Percentiles rank a stretch among this genome's conserved stretches.
These are phyloP conservation scores for Parnassius smintheus DNA, from an alignment of 2,888 invertebrate species.

Conservation along the genomic window DNA sequence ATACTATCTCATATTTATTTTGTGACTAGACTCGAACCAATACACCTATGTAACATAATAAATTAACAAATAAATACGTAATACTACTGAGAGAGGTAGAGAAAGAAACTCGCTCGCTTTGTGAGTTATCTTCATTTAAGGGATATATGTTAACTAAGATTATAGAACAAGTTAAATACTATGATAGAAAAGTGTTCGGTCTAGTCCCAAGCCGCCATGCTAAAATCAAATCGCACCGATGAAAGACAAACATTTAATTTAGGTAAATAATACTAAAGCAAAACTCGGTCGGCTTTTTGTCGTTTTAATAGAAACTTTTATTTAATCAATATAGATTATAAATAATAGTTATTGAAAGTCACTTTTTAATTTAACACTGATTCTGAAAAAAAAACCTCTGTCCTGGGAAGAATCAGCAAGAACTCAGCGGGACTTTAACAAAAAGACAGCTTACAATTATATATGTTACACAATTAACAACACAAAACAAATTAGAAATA, in stretches of 20 bases:
- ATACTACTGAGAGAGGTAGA: slow-evolving; percentile 2
- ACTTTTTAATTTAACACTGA: no score
- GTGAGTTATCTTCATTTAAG: slow-evolving; percentile 15
- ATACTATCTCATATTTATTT: no score
- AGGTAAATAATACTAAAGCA: slow-evolving; percentile 1
- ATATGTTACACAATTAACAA: no score
- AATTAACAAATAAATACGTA: background rate
- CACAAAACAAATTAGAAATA: no score
- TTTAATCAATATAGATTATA: no score
- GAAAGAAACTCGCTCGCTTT: slow-evolving; percentile 3
- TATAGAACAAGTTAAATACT: slow-evolving; percentile 7
- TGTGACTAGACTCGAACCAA: background rate
- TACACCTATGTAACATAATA: background rate
- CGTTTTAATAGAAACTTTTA: background rate
- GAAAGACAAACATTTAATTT: slow-evolving; percentile 14
- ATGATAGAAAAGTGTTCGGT: slow-evolving; percentile 12
- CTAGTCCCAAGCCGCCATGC: slow-evolving; percentile 19
- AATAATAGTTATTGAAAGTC: no score
- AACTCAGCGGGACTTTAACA: no score
- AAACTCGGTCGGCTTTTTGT: slow-evolving; percentile 10
- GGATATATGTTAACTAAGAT: background rate
- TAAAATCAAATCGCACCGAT: slow-evolving; percentile 16
- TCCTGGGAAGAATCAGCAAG: no score
- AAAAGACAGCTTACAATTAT: no score
- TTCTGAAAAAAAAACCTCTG: no score